These are phyloP conservation scores for Lycia hirtaria DNA, from an alignment of 2,888 invertebrate species.

Conservation along the genomic window DNA sequence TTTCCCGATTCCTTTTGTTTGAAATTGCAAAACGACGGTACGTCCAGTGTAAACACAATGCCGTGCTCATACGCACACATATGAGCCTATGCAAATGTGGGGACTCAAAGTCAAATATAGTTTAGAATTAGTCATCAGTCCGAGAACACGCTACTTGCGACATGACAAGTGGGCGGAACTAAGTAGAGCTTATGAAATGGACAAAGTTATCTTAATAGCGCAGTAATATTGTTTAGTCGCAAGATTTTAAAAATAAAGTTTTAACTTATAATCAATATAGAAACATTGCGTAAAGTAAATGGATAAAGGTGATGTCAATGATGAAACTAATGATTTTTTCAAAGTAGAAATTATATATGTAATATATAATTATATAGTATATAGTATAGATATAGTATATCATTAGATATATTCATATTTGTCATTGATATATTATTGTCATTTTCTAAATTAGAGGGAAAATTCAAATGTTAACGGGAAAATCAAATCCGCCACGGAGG, in stretches of 20 bases:
- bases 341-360: too few relatives aligned
- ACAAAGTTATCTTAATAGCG: slow-evolving; percentile 2
- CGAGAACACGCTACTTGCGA: slow-evolving; percentile 20
- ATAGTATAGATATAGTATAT: too few relatives aligned
- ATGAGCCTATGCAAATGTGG: slow-evolving; percentile 34
- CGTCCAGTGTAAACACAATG: slow-evolving; percentile 30
- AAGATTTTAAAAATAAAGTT: slow-evolving; percentile 1
- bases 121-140: slow-evolving; percentile 62
- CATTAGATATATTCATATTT: too few relatives aligned
- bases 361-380: too few relatives aligned
- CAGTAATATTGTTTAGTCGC: background rate
- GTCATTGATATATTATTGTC: too few relatives aligned
- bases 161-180: slow-evolving; percentile 21
- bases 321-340: background rate
- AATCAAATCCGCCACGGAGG: too few relatives aligned
- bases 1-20: slow-evolving; percentile 15
- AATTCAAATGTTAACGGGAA: too few relatives aligned
- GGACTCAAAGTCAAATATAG: slow-evolving; percentile 64
- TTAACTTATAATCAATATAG: background rate
- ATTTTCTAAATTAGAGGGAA: too few relatives aligned
- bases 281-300: background rate
- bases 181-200: slow-evolving; percentile 21
- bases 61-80: slow-evolving; percentile 39
- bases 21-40: slow-evolving; percentile 6
- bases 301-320: background rate